A percentile compares a stretch with the other conserved stretches of the same genome.
These are phyloP conservation scores for Erinaceus europaeus DNA, from an alignment of 2,113 vertebrate genomes.

Conservation along the genomic window DNA sequence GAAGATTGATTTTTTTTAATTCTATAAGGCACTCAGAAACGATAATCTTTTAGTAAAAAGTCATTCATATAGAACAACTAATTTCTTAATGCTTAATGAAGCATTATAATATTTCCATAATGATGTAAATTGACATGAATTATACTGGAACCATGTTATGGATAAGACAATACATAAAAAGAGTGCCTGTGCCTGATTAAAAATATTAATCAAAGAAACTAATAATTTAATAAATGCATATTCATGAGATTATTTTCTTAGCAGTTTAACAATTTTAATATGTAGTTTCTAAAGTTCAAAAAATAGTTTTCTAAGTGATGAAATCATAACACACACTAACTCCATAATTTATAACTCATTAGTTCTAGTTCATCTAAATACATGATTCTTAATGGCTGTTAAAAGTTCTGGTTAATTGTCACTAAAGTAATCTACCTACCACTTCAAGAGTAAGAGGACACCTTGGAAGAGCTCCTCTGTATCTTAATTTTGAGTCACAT, in stretches of 20 bases:
- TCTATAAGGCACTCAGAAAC: neutral
- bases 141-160: neutral
- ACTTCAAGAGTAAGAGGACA: neutral
- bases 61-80: conserved; percentile 3
- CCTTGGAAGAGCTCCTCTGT: neutral
- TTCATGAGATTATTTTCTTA: neutral
- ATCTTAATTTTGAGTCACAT: neutral
- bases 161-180: neutral
- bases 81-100: conserved; percentile 45
- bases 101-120: conserved; percentile 37
- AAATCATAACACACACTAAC: neutral
- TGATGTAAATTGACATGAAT: conserved; percentile 16
- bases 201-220: neutral
- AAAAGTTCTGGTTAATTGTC: neutral
- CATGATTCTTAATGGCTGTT: neutral
- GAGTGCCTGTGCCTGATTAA: neutral
- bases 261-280: neutral
- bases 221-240: neutral
- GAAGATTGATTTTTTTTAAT: neutral
- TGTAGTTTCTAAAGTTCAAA: neutral
- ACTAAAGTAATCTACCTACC: neutral
- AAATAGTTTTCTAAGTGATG: neutral
- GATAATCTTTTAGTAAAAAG: neutral
- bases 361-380: neutral
- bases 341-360: neutral